These are phyloP conservation scores for Strigamia crassipes DNA, from an alignment of 2,888 invertebrate genomes.

Conservation along the genomic window DNA sequence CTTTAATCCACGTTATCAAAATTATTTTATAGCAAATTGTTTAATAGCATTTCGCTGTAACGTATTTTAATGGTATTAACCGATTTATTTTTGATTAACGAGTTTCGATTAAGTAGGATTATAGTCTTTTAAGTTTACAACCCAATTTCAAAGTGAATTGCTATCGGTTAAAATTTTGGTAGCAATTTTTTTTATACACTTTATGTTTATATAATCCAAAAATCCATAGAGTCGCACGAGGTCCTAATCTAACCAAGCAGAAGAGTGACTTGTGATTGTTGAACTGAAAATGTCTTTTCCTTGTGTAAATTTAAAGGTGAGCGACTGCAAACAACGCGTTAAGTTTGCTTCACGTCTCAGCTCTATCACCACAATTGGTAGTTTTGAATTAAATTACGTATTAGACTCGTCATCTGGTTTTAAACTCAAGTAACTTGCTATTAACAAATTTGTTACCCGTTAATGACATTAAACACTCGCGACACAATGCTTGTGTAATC, in stretches of 20 bases:
- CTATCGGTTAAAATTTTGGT: not conserved
- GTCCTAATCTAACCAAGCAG: conserved; percentile 1
- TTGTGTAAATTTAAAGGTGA: conserved; percentile 3
- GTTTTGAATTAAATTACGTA: not conserved
- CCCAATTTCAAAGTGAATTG: not conserved
- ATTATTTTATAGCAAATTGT: not conserved
- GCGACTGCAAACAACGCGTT: not conserved
- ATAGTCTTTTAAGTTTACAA: not conserved
- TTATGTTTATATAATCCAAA: not conserved
- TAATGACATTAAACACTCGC: not conserved
- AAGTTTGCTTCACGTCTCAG: not conserved
- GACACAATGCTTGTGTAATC: not conserved
- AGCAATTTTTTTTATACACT: not conserved
- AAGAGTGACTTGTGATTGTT: conserved; percentile 3
- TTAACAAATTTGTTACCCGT: not conserved
- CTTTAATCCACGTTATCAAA: not conserved
- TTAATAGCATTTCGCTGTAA: not conserved
- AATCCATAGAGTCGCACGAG: conserved; percentile 4
- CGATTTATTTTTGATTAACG: not conserved
- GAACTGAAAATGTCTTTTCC: not conserved
- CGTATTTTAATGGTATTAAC: not conserved
- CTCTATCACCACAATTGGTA: not conserved
- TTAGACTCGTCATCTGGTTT: not conserved
- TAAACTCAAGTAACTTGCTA: not conserved
- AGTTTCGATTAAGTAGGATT: conserved; percentile 10